Evolutionary conservation across 2,113 vertebrate species (phyloP), one percentile per base, ranked within the genome.

Genomic region (Dromaius novaehollandiae): DNA sequence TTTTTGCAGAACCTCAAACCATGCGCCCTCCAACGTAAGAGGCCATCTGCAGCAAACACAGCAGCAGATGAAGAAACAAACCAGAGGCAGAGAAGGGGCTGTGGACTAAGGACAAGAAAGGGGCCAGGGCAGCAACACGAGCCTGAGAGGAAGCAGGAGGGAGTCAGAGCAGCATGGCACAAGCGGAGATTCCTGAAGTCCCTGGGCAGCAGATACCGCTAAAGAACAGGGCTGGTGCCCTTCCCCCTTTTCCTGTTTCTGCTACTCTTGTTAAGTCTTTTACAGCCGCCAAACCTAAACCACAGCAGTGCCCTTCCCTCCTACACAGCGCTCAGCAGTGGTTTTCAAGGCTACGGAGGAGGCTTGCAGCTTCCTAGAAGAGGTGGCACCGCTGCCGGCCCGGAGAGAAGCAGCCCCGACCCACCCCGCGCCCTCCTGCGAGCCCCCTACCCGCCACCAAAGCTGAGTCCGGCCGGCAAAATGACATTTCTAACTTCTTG

Each of bases 261-360:
- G 73, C 73, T 30, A 28, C 84, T 95, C 77, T 89, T 6, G 0
- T 84, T 9, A 7, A 40, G 56, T 73, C 82, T 88, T 65, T 6
- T 28, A 16, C 56, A 4, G 3, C 56, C 8, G 63, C 93, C 93
- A 95, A 94, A 90, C 68, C 95, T 61, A 85, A 97, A 94, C 95
- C 93, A 4, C 95, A 93, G 70, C 82, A 50, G 58, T 9, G 73
- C 95, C 60, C 76, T 88, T 71, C 36, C 93, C 95, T 94, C 96
- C 96, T 53, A 90, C 96, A 81, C 91, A 70, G 82, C 1, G 2
- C 89, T 86, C 81, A 30, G 89, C 82, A 16, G 88, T 1, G 93
- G 85, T 70, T 94, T 89, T 20, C 40, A 63, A 55, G 91, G 82
- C 58, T 26, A 38, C 0, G 32, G 38, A 75, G 22, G 1, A 56